Conservation (phyloP, 2,888 invertebrate genomes). For the Argyresthia albistria region DNA sequence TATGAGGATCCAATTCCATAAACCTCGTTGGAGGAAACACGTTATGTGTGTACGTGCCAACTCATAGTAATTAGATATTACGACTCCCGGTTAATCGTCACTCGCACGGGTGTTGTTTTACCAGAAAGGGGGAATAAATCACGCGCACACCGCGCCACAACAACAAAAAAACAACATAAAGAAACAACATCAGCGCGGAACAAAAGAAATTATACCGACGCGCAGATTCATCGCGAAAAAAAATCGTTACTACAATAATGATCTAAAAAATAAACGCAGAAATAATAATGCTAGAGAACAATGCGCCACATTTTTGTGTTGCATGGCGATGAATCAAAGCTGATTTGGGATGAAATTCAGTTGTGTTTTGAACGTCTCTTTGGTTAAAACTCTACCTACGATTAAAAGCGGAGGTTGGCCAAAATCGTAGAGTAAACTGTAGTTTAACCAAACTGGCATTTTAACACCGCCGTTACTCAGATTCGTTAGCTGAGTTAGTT, state of each 20-base stretch:
- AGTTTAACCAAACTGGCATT: too few relatives aligned
- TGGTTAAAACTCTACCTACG: constrained; percentile 27
- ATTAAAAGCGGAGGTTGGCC: too few relatives aligned
- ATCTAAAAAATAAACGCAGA: constrained; percentile 55
- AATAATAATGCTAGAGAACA: constrained; percentile 63
- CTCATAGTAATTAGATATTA: constrained; percentile 72
- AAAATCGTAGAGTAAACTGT: too few relatives aligned
- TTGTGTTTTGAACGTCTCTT: constrained; percentile 31
- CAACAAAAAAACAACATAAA: constrained; percentile 45
- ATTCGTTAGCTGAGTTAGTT: too few relatives aligned
- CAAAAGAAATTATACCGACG: constrained; percentile 67
- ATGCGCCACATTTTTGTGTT: constrained; percentile 39
- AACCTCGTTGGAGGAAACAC: constrained; percentile 65
- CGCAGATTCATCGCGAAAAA: constrained; percentile 57
- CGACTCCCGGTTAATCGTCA: constrained; percentile 64
- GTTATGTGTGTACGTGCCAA: constrained; percentile 67
- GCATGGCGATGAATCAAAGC: constrained; percentile 47
- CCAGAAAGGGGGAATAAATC: constrained; percentile 68
- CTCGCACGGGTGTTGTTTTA: constrained; percentile 71
- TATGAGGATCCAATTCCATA: constrained; percentile 71
- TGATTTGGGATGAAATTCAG: too few relatives aligned
- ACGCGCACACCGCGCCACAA: constrained; percentile 47
- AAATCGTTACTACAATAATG: constrained; percentile 66
- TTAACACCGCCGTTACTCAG: too few relatives aligned
- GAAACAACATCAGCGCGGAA: constrained; percentile 64